These are phyloP conservation scores for Drosophila robusta DNA, from an alignment of 2,888 invertebrate species.

Conservation along the genomic window DNA sequence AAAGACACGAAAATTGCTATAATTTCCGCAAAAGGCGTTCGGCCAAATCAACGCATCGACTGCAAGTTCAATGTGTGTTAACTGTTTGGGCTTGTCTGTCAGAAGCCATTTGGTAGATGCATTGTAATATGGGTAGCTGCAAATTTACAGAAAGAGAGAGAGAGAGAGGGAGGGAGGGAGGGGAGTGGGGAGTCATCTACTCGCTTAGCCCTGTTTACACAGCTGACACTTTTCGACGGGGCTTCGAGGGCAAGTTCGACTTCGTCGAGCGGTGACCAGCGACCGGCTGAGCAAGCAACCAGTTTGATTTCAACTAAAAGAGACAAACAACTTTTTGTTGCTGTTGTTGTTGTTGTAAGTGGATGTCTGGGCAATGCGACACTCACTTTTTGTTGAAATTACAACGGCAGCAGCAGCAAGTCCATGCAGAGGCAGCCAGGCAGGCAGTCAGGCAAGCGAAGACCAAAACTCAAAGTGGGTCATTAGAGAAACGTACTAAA, in stretches of 20 bases:
- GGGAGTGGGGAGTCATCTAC: conserved; percentile 20
- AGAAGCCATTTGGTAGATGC: conserved; percentile 33
- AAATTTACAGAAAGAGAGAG: conserved; percentile 1
- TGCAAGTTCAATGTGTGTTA: conserved; percentile 56
- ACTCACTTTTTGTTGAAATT: conserved; percentile 75
- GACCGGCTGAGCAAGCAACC: conserved; percentile 62
- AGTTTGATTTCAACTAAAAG: conserved; percentile 78
- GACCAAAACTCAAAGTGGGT: conserved; percentile 77
- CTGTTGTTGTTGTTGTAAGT: conserved; percentile 43
- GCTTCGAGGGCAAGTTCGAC: conserved; percentile 48
- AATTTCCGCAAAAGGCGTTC: conserved; percentile 74
- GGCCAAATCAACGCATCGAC: conserved; percentile 54
- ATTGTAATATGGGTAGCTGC: background rate
- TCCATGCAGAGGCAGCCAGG: conserved; percentile 23
- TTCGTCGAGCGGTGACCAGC: conserved; percentile 54
- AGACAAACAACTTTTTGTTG: conserved; percentile 76
- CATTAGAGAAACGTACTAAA: conserved; percentile 81
- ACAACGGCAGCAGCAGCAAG: conserved; percentile 35
- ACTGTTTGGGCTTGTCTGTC: conserved; percentile 25
- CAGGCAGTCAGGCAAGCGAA: conserved; percentile 34
- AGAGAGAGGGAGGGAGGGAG: conserved; percentile 8
- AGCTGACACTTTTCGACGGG: conserved; percentile 71
- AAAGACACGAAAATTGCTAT: conserved; percentile 72
- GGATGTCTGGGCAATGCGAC: conserved; percentile 75
- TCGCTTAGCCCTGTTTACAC: conserved; percentile 76